Evolutionary conservation across 1,140 invertebrate genomes (phyloP).

Genomic region (Ditylenchus dipsaci): DNA sequence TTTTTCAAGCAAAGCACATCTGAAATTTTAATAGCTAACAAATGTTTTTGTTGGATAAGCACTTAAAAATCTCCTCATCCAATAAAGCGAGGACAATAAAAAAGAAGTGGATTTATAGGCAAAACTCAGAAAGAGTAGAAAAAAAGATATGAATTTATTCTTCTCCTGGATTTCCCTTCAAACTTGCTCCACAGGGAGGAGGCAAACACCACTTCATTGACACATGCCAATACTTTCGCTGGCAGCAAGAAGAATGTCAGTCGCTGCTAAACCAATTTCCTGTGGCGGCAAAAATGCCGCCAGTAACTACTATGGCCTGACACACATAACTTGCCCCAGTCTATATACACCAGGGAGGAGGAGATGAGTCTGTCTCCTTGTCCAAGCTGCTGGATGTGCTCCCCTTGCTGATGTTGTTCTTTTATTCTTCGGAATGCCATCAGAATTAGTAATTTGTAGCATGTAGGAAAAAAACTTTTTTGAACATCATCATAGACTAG

Average conservation of each 20-base stretch:
- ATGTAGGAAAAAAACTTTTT: not conserved
- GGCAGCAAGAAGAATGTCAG: not conserved
- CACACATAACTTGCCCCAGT: no score
- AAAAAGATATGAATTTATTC: not conserved
- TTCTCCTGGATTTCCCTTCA: no score
- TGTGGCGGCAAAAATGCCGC: not conserved
- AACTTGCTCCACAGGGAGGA: no score
- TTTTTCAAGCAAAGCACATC: no score
- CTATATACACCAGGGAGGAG: not conserved
- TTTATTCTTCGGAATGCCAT: not conserved
- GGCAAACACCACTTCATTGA: not conserved
- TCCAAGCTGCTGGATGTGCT: not conserved
- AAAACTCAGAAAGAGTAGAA: not conserved
- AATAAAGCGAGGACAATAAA: conserved; percentile 5
- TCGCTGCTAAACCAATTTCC: conserved; percentile 5
- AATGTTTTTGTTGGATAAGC: not conserved
- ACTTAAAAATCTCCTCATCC: conserved; percentile 6
- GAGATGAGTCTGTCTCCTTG: not conserved
- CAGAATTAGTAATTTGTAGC: not conserved
- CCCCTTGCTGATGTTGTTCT: not conserved
- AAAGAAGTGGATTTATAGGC: not conserved
- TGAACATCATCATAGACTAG: not conserved
- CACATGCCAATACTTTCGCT: not conserved
- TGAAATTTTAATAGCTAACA: no score
- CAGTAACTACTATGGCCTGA: not conserved